Percentiles rank a stretch among this genome's conserved stretches.
Conservation (phyloP, 2,888 invertebrate species). For the Drosophila nr. medialis region DNA sequence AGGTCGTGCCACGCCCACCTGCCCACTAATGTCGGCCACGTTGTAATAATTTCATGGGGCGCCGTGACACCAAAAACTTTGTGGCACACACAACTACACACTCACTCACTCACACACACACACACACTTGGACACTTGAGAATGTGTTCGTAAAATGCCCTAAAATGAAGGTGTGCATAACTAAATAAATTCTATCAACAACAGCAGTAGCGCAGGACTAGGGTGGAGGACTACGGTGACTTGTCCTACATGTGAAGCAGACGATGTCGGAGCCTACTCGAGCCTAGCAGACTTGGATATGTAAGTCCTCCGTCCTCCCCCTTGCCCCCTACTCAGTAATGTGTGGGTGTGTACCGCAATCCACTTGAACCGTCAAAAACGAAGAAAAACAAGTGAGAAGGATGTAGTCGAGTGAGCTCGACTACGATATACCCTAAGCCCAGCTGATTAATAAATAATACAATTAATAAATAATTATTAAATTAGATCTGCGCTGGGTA, state of each 20-base stretch:
- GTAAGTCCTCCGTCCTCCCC: neutral
- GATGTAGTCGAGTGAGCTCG: neutral
- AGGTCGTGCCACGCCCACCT: slow-evolving; percentile 23
- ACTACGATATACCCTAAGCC: neutral
- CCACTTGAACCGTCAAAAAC: slow-evolving; percentile 48
- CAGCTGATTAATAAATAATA: neutral
- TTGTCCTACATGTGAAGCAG: slow-evolving; percentile 59
- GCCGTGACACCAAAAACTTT: slow-evolving; percentile 50
- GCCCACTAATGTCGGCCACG: slow-evolving; percentile 3
- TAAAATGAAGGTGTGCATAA: slow-evolving; percentile 79
- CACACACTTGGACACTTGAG: slow-evolving; percentile 38
- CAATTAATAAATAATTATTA: no score
- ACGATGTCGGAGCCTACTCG: slow-evolving; percentile 44
- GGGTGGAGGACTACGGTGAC: slow-evolving; percentile 16
- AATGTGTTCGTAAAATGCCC: slow-evolving; percentile 71
- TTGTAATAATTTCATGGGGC: slow-evolving; percentile 34
- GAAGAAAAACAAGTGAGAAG: neutral
- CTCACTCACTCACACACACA: neutral
- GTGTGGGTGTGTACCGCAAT: slow-evolving; percentile 34
- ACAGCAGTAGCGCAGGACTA: slow-evolving; percentile 53
- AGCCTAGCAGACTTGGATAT: slow-evolving; percentile 35
- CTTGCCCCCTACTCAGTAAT: neutral
- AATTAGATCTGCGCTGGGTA: neutral
- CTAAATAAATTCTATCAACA: slow-evolving; percentile 79
- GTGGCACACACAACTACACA: slow-evolving; percentile 27